Percentiles rank a stretch among this genome's conserved stretches.
phyloP scores from a whole-genome alignment of 2,888 invertebrate species.

The Lasioglossum pauxillum region DNA sequence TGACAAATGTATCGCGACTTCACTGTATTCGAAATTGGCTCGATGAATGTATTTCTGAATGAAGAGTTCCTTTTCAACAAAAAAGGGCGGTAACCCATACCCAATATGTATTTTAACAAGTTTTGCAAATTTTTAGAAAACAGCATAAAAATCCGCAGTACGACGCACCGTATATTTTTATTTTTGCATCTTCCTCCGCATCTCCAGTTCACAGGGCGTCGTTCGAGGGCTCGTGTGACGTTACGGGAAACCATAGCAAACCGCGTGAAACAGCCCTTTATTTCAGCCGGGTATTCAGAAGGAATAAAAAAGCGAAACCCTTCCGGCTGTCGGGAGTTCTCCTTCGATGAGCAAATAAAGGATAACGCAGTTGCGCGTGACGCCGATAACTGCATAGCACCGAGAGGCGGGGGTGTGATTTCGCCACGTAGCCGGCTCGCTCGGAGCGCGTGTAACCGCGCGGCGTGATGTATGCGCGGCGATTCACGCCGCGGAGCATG shows the following conservation, averaged over 20 bases:
- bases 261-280: neutral
- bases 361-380: slow-evolving; percentile 47
- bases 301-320: slow-evolving; percentile 34
- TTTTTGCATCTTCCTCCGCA: too few relatives aligned
- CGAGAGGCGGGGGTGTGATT: slow-evolving; percentile 41
- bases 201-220: too few relatives aligned
- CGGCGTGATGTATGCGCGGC: slow-evolving; percentile 26
- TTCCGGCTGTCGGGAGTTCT: slow-evolving; percentile 22
- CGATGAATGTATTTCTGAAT: too few relatives aligned
- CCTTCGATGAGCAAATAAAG: slow-evolving; percentile 63
- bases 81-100: too few relatives aligned
- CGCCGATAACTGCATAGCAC: slow-evolving; percentile 45
- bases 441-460: slow-evolving; percentile 41
- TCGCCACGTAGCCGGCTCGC: slow-evolving; percentile 32
- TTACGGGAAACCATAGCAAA: neutral
- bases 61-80: too few relatives aligned
- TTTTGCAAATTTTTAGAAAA: too few relatives aligned
- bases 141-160: too few relatives aligned
- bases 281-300: neutral
- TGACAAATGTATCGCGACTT: too few relatives aligned
- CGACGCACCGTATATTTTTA: too few relatives aligned
- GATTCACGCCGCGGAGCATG: slow-evolving; percentile 36
- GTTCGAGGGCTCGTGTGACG: slow-evolving; percentile 17
- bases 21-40: too few relatives aligned
- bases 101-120: too few relatives aligned